Percentiles rank a stretch among this genome's conserved stretches.
phyloP scores from a whole-genome alignment of 2,113 vertebrate species.

The Bufo gargarizans region DNA sequence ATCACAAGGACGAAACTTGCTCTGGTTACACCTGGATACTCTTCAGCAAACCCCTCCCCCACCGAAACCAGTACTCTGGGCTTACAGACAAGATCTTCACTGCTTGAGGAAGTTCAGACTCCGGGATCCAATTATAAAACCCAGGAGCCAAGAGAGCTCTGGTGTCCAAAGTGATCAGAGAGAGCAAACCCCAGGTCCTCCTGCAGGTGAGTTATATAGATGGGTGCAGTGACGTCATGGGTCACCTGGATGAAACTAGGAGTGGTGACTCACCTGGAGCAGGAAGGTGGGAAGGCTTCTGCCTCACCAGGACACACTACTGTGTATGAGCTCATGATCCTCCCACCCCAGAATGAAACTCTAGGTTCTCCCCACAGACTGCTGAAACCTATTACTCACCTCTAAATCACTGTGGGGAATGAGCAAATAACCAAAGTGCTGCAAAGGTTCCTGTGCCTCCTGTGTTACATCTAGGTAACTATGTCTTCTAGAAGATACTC shows the following conservation, averaged over 20 bases:
- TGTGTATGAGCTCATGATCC: slow-evolving; percentile 29
- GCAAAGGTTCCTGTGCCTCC: neutral
- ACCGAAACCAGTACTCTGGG: neutral
- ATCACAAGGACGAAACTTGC: slow-evolving; percentile 49
- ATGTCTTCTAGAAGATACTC: too few species aligned
- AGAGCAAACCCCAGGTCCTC: neutral
- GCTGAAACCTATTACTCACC: slow-evolving; percentile 52
- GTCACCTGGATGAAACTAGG: slow-evolving; percentile 49
- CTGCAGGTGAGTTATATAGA: slow-evolving; percentile 16
- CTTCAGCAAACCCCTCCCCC: slow-evolving; percentile 1
- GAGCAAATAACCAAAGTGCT: neutral
- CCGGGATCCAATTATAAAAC: neutral
- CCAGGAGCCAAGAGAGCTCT: neutral
- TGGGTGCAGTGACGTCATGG: slow-evolving; percentile 6
- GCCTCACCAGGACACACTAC: slow-evolving; percentile 20
- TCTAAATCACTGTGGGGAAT: neutral
- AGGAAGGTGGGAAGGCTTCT: slow-evolving; percentile 7
- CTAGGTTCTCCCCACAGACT: neutral
- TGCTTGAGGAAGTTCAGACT: neutral
- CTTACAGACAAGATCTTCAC: neutral
- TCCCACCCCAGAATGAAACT: slow-evolving; percentile 45
- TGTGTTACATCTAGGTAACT: neutral
- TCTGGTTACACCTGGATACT: slow-evolving; percentile 51
- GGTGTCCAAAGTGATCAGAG: neutral
- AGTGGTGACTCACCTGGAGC: slow-evolving; percentile 44